Percentiles rank a stretch among this genome's conserved stretches.
These are phyloP conservation scores for Philonicus albiceps DNA, from an alignment of 2,888 invertebrate genomes.

Conservation along the genomic window DNA sequence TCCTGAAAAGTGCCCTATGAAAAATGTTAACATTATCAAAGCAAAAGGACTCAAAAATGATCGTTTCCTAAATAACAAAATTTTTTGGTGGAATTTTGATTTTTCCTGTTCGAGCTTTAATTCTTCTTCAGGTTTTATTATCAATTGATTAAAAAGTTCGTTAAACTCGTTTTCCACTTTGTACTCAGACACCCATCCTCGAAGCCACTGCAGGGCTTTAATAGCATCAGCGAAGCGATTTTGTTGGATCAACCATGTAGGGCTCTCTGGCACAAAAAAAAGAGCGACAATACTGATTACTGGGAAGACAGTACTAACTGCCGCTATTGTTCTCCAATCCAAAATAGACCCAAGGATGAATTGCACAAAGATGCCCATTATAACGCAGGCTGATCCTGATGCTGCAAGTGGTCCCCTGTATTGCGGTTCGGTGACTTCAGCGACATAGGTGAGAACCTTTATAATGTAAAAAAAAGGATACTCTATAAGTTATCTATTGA, in stretches of 20 bases:
- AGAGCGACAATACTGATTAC: slow-evolving; percentile 71
- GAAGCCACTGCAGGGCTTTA: slow-evolving; percentile 76
- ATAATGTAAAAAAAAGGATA: neutral
- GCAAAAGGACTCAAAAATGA: slow-evolving; percentile 75
- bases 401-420: slow-evolving; percentile 78
- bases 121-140: slow-evolving; percentile 56
- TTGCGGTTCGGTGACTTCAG: slow-evolving; percentile 83
- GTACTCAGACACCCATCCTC: slow-evolving; percentile 76
- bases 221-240: slow-evolving; percentile 73
- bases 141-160: slow-evolving; percentile 58
- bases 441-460: slow-evolving; percentile 82
- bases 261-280: slow-evolving; percentile 81
- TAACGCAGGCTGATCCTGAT: slow-evolving; percentile 78
- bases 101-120: slow-evolving; percentile 52
- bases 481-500: too few relatives aligned
- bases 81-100: slow-evolving; percentile 51
- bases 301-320: slow-evolving; percentile 73
- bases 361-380: slow-evolving; percentile 78
- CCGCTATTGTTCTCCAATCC: slow-evolving; percentile 75
- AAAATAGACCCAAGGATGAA: slow-evolving; percentile 76
- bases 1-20: slow-evolving; percentile 79
- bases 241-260: slow-evolving; percentile 79
- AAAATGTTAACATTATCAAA: slow-evolving; percentile 73
- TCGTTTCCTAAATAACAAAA: slow-evolving; percentile 66
- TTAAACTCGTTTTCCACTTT: slow-evolving; percentile 67